These are phyloP conservation scores for Fregata magnificens DNA, from an alignment of 2,113 vertebrate genomes.

Conservation along the genomic window DNA sequence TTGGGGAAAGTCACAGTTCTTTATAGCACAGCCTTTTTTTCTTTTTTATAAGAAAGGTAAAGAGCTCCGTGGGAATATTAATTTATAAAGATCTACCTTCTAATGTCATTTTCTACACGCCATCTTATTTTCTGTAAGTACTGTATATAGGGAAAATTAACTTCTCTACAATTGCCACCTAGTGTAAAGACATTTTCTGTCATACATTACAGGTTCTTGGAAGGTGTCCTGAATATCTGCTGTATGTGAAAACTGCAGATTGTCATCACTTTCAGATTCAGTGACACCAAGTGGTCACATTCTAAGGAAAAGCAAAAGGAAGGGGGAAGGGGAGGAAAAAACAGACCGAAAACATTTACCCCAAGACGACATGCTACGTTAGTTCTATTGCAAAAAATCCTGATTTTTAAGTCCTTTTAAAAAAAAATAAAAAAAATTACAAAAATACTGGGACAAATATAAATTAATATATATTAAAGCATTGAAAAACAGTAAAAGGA, in stretches of 20 bases:
- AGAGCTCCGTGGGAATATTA: slow-evolving; percentile 70
- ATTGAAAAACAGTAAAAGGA: slow-evolving; percentile 89
- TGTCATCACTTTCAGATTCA: slow-evolving; percentile 81
- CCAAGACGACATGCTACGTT: slow-evolving; percentile 88
- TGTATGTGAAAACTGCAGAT: slow-evolving; percentile 83
- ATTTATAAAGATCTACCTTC: slow-evolving; percentile 84
- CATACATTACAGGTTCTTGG: slow-evolving; percentile 83
- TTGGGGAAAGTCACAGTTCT: slow-evolving; percentile 91
- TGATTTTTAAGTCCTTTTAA: slow-evolving; percentile 82
- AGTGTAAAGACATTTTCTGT: slow-evolving; percentile 82
- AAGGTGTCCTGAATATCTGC: slow-evolving; percentile 81
- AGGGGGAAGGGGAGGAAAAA: slow-evolving; percentile 4
- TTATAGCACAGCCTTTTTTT: slow-evolving; percentile 84
- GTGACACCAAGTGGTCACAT: slow-evolving; percentile 77
- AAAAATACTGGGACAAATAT: slow-evolving; percentile 99
- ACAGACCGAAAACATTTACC: slow-evolving; percentile 72
- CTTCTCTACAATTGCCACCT: slow-evolving; percentile 80
- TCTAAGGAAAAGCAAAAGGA: slow-evolving; percentile 57
- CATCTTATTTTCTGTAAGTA: slow-evolving; percentile 76
- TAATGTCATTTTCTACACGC: slow-evolving; percentile 82
- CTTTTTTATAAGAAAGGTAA: slow-evolving; percentile 71
- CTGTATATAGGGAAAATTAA: slow-evolving; percentile 72
- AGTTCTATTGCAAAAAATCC: slow-evolving; percentile 85
- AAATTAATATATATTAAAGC: slow-evolving; percentile 99
- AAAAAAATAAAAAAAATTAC: slow-evolving; percentile 79